Percentiles rank a stretch among this genome's conserved stretches.
Evolutionary conservation across 1,140 invertebrate species (phyloP).

Genomic region (Macrostomum lignano): DNA sequence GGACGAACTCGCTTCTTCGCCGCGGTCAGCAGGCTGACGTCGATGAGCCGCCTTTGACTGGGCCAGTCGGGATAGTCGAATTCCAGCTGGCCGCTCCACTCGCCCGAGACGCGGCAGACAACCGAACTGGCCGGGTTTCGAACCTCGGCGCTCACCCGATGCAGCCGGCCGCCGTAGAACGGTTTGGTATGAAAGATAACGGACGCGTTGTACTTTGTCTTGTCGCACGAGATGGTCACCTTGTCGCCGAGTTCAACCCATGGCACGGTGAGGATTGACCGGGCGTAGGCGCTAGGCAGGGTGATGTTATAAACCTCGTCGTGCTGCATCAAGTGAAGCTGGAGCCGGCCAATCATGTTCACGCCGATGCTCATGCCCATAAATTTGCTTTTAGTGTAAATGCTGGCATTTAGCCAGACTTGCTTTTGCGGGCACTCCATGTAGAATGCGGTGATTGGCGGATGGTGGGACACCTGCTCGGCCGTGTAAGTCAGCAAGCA

Average conservation of each 20-base stretch:
- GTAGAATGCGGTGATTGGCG: conserved; percentile 65
- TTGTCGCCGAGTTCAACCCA: conserved; percentile 83
- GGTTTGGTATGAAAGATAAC: conserved; percentile 67
- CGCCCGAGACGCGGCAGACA: conserved; percentile 21
- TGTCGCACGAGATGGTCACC: conserved; percentile 51
- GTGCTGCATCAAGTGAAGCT: conserved; percentile 48
- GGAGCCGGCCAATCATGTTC: conserved; percentile 31
- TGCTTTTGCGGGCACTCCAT: conserved; percentile 69
- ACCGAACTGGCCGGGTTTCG: conserved; percentile 27
- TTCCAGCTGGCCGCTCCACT: conserved; percentile 25
- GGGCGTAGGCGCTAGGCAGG: conserved; percentile 78
- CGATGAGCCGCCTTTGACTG: too few species aligned
- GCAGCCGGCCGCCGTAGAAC: conserved; percentile 70
- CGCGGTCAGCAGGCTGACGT: too few species aligned
- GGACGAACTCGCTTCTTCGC: too few species aligned
- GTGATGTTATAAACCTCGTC: conserved; percentile 69
- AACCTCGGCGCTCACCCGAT: conserved; percentile 53
- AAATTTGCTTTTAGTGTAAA: conserved; percentile 67
- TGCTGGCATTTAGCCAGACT: conserved; percentile 38
- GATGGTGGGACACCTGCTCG: conserved; percentile 96
- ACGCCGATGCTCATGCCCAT: conserved; percentile 61
- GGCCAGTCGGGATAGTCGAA: too few species aligned
- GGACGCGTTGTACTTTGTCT: conserved; percentile 57
- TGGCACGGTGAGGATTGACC: conserved; percentile 69
- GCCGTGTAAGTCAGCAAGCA: conserved; percentile 45